A percentile compares a stretch with the other conserved stretches of the same genome.
Evolutionary conservation across 2,113 vertebrate species (phyloP).

Genomic region (western clawed frog (Xenopus tropicalis)): DNA sequence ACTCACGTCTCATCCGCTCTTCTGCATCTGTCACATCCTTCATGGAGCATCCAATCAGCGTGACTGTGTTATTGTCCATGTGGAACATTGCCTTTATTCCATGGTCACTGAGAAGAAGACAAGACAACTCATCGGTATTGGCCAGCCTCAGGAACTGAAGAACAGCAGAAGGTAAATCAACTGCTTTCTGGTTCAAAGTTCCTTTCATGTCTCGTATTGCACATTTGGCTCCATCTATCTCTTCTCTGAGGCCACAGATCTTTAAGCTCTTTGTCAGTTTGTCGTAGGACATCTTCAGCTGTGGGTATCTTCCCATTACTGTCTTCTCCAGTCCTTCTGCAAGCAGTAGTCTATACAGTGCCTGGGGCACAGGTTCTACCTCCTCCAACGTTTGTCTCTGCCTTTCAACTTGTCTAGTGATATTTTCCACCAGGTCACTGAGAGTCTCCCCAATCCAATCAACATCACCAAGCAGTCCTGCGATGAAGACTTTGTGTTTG

Average conservation of each 20-base stretch:
- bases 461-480: slow-evolving; percentile 62
- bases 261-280: slow-evolving; percentile 44
- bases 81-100: slow-evolving; percentile 65
- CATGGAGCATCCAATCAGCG: slow-evolving; percentile 57
- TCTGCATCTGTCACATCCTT: slow-evolving; percentile 62
- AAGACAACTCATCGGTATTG: slow-evolving; percentile 57
- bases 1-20: slow-evolving; percentile 54
- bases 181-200: slow-evolving; percentile 48
- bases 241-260: slow-evolving; percentile 63
- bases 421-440: slow-evolving; percentile 49
- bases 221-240: slow-evolving; percentile 65
- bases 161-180: slow-evolving; percentile 54
- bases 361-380: slow-evolving; percentile 52
- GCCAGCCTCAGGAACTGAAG: slow-evolving; percentile 61
- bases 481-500: slow-evolving; percentile 55
- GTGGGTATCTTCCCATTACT: slow-evolving; percentile 52
- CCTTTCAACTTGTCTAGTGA: slow-evolving; percentile 55
- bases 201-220: slow-evolving; percentile 56
- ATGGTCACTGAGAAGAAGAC: slow-evolving; percentile 60
- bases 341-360: slow-evolving; percentile 59
- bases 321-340: slow-evolving; percentile 52
- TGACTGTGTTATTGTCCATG: slow-evolving; percentile 49
- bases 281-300: slow-evolving; percentile 59
- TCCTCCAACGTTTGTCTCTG: slow-evolving; percentile 56
- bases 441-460: slow-evolving; percentile 42